Conservation (phyloP, 2,888 invertebrate species). For the Cantharis rustica region DNA sequence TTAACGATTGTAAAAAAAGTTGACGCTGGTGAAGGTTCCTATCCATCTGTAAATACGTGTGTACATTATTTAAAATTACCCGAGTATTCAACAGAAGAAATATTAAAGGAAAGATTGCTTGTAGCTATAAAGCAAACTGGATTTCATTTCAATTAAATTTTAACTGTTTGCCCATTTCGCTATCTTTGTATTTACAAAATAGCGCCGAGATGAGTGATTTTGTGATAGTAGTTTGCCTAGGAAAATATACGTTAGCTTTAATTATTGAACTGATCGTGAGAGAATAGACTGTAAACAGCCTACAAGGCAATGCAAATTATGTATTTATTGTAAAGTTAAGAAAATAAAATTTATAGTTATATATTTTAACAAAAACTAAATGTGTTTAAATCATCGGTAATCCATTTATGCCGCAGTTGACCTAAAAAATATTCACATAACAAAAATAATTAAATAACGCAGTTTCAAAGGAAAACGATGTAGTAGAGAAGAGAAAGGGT, state of each 20-base stretch:
- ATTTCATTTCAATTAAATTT: constrained; percentile 90
- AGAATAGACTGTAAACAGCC: not conserved
- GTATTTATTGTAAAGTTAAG: too few relatives aligned
- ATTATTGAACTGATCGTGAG: not conserved
- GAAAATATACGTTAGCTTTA: not conserved
- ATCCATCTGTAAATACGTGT: constrained; percentile 99
- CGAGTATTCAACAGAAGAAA: constrained; percentile 94
- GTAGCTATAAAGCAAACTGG: constrained; percentile 97
- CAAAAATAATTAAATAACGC: too few relatives aligned
- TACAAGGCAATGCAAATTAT: not conserved
- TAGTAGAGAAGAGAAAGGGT: too few relatives aligned
- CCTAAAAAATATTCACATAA: too few relatives aligned
- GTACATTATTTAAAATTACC: constrained; percentile 98
- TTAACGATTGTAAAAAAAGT: constrained; percentile 97
- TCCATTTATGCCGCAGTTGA: too few relatives aligned
- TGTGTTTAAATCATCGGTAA: too few relatives aligned
- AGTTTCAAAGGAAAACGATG: not conserved
- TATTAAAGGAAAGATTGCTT: constrained; percentile 86
- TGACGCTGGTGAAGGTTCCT: constrained; percentile 95
- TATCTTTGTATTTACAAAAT: not conserved
- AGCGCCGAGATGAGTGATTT: not conserved
- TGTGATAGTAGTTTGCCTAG: not conserved
- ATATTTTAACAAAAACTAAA: too few relatives aligned
- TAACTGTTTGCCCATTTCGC: not conserved
- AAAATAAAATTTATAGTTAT: not conserved